Conservation (phyloP, 2,888 invertebrate species). For the Prenolepis imparis region DNA sequence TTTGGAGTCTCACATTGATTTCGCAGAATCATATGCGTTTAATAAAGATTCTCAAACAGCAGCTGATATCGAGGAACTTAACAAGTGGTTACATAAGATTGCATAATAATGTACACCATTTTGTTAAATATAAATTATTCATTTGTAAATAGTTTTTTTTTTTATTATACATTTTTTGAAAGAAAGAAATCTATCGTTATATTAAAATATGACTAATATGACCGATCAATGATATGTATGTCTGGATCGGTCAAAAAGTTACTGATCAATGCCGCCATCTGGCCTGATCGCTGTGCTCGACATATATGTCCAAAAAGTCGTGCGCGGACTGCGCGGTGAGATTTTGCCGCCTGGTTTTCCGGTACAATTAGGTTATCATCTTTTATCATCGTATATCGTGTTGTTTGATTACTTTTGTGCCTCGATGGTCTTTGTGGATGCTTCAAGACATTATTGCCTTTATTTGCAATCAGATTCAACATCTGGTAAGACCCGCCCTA, state of each 20-base stretch:
- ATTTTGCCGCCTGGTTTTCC: conserved; percentile 8
- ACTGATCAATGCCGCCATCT: background rate
- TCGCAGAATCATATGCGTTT: conserved; percentile 89
- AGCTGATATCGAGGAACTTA: conserved; percentile 89
- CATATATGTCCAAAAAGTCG: background rate
- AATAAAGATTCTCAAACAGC: conserved; percentile 88
- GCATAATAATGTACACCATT: conserved; percentile 59
- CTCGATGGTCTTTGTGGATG: background rate
- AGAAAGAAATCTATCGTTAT: background rate
- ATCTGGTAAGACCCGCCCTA: background rate
- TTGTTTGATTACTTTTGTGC: background rate
- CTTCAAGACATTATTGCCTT: background rate
- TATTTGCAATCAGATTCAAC: background rate
- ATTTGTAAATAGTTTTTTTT: conserved; percentile 51
- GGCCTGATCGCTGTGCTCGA: background rate
- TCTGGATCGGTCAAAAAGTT: background rate
- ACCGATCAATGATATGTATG: background rate
- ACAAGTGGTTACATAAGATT: conserved; percentile 91
- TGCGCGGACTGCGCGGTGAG: background rate
- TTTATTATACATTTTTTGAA: background rate
- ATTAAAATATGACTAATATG: background rate
- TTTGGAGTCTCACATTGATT: conserved; percentile 90
- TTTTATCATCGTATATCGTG: background rate
- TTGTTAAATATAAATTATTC: conserved; percentile 68
- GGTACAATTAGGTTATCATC: conserved; percentile 15